phyloP scores from a whole-genome alignment of 2,797 vertebrate species.

The Mormyrops boulengeri region DNA sequence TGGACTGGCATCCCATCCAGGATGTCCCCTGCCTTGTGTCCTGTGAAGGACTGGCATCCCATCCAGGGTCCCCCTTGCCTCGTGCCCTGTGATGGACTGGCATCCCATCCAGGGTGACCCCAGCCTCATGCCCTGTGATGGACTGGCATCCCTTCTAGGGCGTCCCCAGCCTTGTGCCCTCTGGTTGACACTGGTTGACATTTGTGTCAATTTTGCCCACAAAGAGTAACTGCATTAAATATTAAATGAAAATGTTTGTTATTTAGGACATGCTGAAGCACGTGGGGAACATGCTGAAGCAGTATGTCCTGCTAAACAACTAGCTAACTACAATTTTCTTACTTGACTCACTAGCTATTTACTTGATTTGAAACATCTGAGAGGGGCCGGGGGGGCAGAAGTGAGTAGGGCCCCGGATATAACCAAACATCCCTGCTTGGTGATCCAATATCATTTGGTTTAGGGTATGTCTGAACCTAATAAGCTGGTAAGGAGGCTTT shows the following conservation, averaged over 20 bases:
- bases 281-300: neutral
- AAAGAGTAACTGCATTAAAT: neutral
- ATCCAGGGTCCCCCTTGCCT: too few relatives aligned
- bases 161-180: too few relatives aligned
- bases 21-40: too few relatives aligned
- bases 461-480: neutral
- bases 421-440: neutral
- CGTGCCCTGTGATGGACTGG: too few relatives aligned
- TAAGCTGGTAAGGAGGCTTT: neutral
- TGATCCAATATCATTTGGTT: neutral
- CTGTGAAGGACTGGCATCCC: too few relatives aligned
- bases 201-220: neutral
- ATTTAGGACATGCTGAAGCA: neutral
- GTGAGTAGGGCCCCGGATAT: neutral
- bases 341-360: neutral
- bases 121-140: too few relatives aligned
- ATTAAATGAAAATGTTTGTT: neutral
- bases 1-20: too few relatives aligned
- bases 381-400: neutral
- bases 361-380: neutral
- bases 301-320: neutral
- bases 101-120: too few relatives aligned
- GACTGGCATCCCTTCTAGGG: too few relatives aligned
- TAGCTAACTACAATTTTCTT: neutral
- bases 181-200: neutral